A percentile compares a stretch with the other conserved stretches of the same genome.
These are phyloP conservation scores for Chunga burmeisteri DNA, from an alignment of 2,113 vertebrate genomes.

Conservation along the genomic window DNA sequence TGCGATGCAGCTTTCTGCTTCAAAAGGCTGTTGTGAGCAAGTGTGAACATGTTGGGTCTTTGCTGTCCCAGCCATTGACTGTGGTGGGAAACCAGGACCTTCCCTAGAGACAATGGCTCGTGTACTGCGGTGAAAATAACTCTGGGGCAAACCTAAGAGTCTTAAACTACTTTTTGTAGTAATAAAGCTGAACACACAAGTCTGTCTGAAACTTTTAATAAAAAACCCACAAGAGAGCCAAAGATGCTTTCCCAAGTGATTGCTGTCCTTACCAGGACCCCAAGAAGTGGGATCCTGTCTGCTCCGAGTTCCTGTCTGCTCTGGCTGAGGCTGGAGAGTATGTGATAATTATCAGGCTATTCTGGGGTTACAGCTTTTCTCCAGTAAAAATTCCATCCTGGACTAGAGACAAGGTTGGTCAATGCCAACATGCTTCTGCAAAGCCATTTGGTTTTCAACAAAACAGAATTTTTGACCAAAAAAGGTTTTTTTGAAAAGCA, in stretches of 20 bases:
- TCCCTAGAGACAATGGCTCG: background rate
- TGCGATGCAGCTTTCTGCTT: background rate
- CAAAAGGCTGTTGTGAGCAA: conserved; percentile 3
- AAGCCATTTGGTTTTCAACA: background rate
- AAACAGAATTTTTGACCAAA: background rate
- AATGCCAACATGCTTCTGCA: background rate
- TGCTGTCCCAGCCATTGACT: background rate
- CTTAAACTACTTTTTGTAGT: background rate
- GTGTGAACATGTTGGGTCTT: background rate
- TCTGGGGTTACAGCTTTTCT: background rate
- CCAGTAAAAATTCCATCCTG: background rate
- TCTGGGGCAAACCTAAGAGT: background rate
- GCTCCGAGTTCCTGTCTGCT: background rate
- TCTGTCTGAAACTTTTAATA: background rate
- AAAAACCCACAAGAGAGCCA: background rate
- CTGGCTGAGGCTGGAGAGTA: background rate
- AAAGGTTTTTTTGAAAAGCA: background rate
- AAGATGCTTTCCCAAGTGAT: background rate
- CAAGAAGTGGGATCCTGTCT: background rate
- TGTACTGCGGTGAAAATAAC: background rate
- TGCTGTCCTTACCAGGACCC: background rate
- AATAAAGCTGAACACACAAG: background rate
- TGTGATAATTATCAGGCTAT: background rate
- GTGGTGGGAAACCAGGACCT: background rate
- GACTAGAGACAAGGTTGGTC: background rate